These are phyloP conservation scores for Nestor notabilis DNA, from an alignment of 2,113 vertebrate species.

Conservation along the genomic window DNA sequence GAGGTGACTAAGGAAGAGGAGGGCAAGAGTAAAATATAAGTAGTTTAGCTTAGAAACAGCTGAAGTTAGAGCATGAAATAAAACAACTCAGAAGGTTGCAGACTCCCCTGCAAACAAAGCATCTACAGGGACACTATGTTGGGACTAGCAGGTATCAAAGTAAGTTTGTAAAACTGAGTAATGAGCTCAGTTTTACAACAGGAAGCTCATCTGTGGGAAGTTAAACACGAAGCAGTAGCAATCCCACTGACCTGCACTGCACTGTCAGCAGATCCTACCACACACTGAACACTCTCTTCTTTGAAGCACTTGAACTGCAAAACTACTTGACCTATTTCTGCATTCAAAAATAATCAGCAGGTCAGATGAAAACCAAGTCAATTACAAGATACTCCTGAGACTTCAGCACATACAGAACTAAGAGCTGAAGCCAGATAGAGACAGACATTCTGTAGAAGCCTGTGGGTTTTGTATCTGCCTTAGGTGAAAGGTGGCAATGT, in stretches of 20 bases:
- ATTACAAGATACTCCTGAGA: not conserved
- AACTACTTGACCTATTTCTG: not conserved
- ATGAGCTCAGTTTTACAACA: not conserved
- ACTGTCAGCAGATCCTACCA: not conserved
- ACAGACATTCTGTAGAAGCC: not conserved
- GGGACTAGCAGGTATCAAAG: not conserved
- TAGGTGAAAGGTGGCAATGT: not conserved
- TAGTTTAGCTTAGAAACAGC: not conserved
- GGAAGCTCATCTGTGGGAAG: not conserved
- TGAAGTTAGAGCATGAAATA: not conserved
- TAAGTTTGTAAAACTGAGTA: not conserved
- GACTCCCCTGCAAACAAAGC: not conserved
- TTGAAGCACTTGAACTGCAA: not conserved
- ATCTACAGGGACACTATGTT: not conserved
- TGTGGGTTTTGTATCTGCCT: accelerated
- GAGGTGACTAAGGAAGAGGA: not conserved
- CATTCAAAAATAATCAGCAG: not conserved
- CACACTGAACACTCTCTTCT: not conserved
- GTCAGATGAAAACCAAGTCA: not conserved
- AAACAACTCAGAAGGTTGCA: not conserved
- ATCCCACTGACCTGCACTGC: not conserved
- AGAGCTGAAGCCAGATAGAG: not conserved
- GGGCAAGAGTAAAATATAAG: accelerated
- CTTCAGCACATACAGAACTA: accelerated
- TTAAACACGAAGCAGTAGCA: not conserved